Base-by-base conservation (phyloP, 2,797 vertebrate genomes). In the Pseudochirops corinnae region DNA sequence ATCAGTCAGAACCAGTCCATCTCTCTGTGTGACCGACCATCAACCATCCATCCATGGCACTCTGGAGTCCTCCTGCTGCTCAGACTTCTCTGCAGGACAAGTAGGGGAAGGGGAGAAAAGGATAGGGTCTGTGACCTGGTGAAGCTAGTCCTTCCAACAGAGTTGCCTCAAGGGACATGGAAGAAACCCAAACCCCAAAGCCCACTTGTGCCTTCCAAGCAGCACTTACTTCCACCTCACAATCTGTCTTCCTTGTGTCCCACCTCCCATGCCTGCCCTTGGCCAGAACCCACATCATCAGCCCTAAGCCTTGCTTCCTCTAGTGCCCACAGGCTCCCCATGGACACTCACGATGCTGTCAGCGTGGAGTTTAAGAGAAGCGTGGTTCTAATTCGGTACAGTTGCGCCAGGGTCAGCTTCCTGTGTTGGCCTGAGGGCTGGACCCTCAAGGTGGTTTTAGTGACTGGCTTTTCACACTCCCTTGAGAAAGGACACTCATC, bases 361-460 rank as follows among this genome's bases (percentile, higher is more conserved):
- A 99, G 99, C 0, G 99, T 99, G 98, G 99, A 99, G 98, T 99
- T 99, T 92, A 99, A 99, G 97, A 99, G 99, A 94, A 99, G 97
- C 7, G 99, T 99, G 98, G 99, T 99, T 97, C 99, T 99, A 98
- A 99, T 99, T 95, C 99, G 99, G 98, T 99, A 99, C 57, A 99
- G 99, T 98, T 99, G 99, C 0, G 99, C 98, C 97, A 99, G 95
- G 0, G 99, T 99, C 97, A 99, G 98, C 97, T 98, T 99, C 97
- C 98, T 98, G 98, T 99, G 99, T 97, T 98, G 99, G 0, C 96
- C 93, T 0, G 98, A 97, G 0, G 99, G 98, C 13, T 99, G 98
- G 1, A 98, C 98, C 96, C 98, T 98, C 96, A 97, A 98, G 56
- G 96, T 95, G 0, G 97, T 31, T 29, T 95, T 97, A 0, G 26